Percentiles rank a stretch among this genome's conserved stretches.
phyloP scores from a whole-genome alignment of 1,140 invertebrate species.

The Macrobrachium nipponense region DNA sequence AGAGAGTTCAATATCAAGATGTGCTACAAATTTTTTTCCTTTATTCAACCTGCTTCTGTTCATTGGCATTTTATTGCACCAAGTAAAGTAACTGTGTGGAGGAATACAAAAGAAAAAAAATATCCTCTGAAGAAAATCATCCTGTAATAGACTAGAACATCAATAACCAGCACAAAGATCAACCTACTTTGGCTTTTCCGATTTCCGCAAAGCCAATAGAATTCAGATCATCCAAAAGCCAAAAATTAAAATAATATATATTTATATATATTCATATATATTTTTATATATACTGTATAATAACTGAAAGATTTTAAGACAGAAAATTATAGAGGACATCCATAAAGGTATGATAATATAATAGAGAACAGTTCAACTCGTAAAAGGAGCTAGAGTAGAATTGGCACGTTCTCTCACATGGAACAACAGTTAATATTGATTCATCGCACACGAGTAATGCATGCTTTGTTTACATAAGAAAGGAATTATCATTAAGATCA shows the following conservation, averaged over 20 bases:
- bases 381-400: slow-evolving; percentile 43
- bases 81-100: slow-evolving; percentile 25
- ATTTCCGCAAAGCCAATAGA: slow-evolving; percentile 31
- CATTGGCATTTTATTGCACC: slow-evolving; percentile 33
- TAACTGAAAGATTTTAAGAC: slow-evolving; percentile 2
- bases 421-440: slow-evolving; percentile 41
- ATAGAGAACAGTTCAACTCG: slow-evolving; percentile 47
- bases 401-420: slow-evolving; percentile 54
- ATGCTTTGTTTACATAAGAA: slow-evolving; percentile 11
- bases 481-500: slow-evolving; percentile 15
- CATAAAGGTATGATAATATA: slow-evolving; percentile 32
- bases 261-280: slow-evolving; percentile 8
- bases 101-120: slow-evolving; percentile 35
- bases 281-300: not conserved
- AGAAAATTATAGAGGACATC: slow-evolving; percentile 28
- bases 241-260: slow-evolving; percentile 33
- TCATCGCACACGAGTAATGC: slow-evolving; percentile 36
- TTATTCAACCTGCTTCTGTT: no score
- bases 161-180: slow-evolving; percentile 53
- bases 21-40: no score
- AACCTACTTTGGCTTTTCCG: slow-evolving; percentile 29
- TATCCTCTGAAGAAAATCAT: slow-evolving; percentile 40
- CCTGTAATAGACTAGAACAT: slow-evolving; percentile 59
- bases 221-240: slow-evolving; percentile 39
- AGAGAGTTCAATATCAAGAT: no score